A percentile compares a stretch with the other conserved stretches of the same genome.
Conservation (phyloP, 2,113 vertebrate species). For the Psammodynastes pulverulentus region DNA sequence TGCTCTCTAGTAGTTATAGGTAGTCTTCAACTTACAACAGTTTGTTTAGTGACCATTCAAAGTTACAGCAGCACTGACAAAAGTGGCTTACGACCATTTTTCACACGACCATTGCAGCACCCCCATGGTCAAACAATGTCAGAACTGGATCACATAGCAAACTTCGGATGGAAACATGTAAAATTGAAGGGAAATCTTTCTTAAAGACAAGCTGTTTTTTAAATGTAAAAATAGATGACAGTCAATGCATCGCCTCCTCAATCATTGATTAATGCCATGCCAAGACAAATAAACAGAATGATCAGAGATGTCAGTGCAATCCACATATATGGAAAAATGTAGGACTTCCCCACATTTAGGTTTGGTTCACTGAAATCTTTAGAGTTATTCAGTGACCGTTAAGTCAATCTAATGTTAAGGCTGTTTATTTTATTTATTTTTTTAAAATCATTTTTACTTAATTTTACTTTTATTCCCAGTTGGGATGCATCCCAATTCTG, state of each 20-base stretch:
- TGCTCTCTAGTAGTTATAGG: background rate
- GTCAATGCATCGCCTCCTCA: background rate
- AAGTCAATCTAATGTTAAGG: background rate
- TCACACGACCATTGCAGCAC: background rate
- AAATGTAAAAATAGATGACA: background rate
- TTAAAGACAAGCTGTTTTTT: background rate
- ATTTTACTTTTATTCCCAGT: background rate
- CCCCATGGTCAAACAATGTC: background rate
- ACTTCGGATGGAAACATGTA: background rate
- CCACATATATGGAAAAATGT: background rate
- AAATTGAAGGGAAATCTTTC: background rate
- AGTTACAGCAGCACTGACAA: background rate
- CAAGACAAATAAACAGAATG: background rate
- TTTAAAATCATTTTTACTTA: background rate
- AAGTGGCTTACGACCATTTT: background rate
- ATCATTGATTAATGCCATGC: background rate
- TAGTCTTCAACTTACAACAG: background rate
- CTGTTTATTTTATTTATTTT: background rate
- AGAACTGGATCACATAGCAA: background rate
- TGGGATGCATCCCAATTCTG: background rate
- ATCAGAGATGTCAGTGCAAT: background rate
- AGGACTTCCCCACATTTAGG: background rate
- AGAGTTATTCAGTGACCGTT: background rate
- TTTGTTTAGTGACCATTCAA: background rate
- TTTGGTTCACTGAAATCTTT: background rate